Evolutionary conservation across 1,140 invertebrate genomes (phyloP).

Genomic region (Drosophila pandora): DNA sequence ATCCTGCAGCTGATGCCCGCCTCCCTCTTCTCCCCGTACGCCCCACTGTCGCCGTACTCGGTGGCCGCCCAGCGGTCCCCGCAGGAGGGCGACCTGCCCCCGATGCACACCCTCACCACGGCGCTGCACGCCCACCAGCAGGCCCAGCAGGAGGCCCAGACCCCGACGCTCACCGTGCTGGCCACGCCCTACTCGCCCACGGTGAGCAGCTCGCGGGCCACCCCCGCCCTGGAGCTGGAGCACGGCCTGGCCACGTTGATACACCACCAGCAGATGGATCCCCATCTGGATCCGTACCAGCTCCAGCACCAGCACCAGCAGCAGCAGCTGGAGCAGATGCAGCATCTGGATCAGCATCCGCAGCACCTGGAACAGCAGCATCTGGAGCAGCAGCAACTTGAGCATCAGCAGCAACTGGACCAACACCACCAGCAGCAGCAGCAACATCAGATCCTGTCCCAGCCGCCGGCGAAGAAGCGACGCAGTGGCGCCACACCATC

Average conservation of each 20-base stretch:
- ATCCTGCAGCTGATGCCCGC: constrained; percentile 70
- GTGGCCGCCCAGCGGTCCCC: constrained; percentile 73
- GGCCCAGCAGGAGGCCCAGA: constrained; percentile 50
- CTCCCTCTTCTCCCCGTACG: constrained; percentile 57
- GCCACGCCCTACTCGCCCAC: constrained; percentile 75
- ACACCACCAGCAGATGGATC: constrained; percentile 36
- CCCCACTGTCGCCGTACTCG: constrained; percentile 61
- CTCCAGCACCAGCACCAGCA: constrained; percentile 42
- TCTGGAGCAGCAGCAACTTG: constrained; percentile 14
- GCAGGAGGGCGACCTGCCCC: constrained; percentile 77
- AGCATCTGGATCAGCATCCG: constrained; percentile 27
- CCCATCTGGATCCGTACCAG: constrained; percentile 39
- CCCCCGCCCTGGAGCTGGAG: constrained; percentile 60
- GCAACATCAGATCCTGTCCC: constrained; percentile 16
- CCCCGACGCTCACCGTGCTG: constrained; percentile 57
- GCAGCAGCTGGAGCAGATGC: constrained; percentile 42
- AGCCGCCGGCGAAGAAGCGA: constrained; percentile 22
- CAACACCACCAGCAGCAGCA: constrained; percentile 35
- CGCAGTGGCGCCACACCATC: constrained; percentile 40
- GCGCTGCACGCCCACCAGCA: constrained; percentile 61
- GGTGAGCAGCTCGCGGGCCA: constrained; percentile 68
- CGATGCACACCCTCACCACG: constrained; percentile 66
- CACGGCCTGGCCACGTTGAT: constrained; percentile 52
- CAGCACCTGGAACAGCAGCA: constrained; percentile 37
- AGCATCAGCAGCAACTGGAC: constrained; percentile 33